Percentiles rank a stretch among this genome's conserved stretches.
Conservation (phyloP, 2,113 vertebrate species). For the Eulemur rufifrons region DNA sequence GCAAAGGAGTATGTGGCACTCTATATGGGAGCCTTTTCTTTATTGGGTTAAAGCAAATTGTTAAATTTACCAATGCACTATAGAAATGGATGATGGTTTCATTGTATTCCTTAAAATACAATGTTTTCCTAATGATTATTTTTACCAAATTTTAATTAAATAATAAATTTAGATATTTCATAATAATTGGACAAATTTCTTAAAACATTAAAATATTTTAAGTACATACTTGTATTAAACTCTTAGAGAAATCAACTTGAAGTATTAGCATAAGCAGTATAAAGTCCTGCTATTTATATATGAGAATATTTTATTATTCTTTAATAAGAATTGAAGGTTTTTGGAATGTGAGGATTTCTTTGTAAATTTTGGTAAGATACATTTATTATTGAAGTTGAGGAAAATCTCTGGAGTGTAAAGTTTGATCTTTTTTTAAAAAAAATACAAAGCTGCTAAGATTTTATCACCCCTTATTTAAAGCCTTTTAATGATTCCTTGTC, state of each 20-base stretch:
- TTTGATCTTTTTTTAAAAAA: neutral
- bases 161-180: neutral
- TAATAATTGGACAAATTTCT: neutral
- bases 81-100: neutral
- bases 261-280: neutral
- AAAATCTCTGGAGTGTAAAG: neutral
- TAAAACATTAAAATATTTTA: neutral
- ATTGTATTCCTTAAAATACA: neutral
- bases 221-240: neutral
- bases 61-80: neutral
- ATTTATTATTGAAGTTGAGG: neutral
- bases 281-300: neutral
- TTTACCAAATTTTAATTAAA: conserved; percentile 38
- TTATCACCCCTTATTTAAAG: neutral
- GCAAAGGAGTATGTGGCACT: neutral
- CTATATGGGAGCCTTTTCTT: neutral
- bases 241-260: neutral
- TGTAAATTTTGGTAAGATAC: neutral
- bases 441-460: neutral
- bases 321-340: neutral
- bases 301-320: conserved; percentile 15
- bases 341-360: neutral
- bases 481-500: neutral
- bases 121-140: neutral
- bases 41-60: neutral